Evolutionary conservation across 2,888 invertebrate species (phyloP).

Genomic region (Urechis unicinctus): DNA sequence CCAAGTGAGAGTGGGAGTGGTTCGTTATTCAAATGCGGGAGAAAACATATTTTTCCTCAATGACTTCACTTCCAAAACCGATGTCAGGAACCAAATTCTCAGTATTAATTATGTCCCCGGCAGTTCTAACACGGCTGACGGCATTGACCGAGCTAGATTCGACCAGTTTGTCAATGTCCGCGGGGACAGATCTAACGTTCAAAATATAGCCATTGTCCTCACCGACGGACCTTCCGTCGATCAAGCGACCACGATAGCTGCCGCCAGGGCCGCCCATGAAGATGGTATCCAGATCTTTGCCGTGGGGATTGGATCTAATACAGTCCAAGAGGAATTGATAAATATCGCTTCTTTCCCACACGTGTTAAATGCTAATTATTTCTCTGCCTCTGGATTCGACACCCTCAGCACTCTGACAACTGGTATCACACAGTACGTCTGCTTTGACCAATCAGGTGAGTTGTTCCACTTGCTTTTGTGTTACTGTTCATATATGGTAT

Average conservation of each 20-base stretch:
- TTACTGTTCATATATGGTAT: no score
- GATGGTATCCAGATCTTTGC: neutral
- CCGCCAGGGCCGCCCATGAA: neutral
- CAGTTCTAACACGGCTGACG: neutral
- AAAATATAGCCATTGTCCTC: neutral
- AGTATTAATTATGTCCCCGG: neutral
- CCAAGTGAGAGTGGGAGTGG: neutral
- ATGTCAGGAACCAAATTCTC: neutral
- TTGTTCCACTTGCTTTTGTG: no score
- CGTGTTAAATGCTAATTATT: neutral
- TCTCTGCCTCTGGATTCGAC: neutral
- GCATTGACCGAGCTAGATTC: neutral
- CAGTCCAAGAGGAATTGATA: neutral
- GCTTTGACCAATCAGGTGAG: neutral
- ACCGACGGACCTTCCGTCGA: neutral
- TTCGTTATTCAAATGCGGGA: neutral
- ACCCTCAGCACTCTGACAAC: neutral
- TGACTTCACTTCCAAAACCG: neutral
- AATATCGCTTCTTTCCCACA: neutral
- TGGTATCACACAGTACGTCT: neutral
- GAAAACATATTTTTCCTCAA: conserved; percentile 5
- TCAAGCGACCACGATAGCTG: neutral
- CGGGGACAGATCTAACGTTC: neutral
- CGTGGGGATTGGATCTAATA: neutral
- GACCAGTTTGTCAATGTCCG: neutral